These are phyloP conservation scores for Rhynchophorus ferrugineus DNA, from an alignment of 1,140 invertebrate species.

Conservation along the genomic window DNA sequence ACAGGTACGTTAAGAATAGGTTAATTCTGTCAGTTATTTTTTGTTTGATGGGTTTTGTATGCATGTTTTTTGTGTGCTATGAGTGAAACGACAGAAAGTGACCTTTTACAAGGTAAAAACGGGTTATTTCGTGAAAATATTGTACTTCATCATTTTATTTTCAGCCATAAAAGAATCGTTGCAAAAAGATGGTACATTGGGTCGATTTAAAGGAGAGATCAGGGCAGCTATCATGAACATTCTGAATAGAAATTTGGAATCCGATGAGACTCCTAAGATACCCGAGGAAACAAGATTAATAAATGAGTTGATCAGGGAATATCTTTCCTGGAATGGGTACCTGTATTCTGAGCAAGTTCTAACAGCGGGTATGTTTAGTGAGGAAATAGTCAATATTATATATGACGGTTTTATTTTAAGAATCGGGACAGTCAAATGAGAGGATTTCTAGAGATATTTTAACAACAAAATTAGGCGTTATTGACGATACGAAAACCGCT, in stretches of 20 bases:
- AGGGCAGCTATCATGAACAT: conserved; percentile 36
- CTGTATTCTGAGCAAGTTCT: conserved; percentile 47
- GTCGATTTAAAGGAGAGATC: conserved; percentile 36
- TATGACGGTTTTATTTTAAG: conserved; percentile 27
- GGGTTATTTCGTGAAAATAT: neutral
- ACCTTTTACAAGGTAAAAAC: conserved; percentile 30
- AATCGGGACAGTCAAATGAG: conserved; percentile 32
- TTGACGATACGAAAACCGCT: conserved; percentile 34
- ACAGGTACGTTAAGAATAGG: too few species aligned
- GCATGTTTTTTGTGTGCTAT: conserved; percentile 16
- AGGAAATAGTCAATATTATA: neutral
- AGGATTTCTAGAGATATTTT: conserved; percentile 31
- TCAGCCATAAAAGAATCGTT: conserved; percentile 37
- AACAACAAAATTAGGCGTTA: conserved; percentile 35
- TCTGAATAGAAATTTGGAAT: conserved; percentile 29
- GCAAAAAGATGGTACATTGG: conserved; percentile 33
- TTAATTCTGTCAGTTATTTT: too few species aligned
- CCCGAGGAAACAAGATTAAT: conserved; percentile 45
- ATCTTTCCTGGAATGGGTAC: conserved; percentile 49
- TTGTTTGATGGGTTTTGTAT: too few species aligned
- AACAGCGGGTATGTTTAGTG: conserved; percentile 36
- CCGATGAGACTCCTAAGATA: conserved; percentile 34
- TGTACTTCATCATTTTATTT: conserved; percentile 2
- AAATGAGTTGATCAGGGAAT: conserved; percentile 47
- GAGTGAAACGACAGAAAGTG: conserved; percentile 28